Evolutionary conservation across 2,797 vertebrate genomes (phyloP).

Genomic region (Halcyon chelicuti): DNA sequence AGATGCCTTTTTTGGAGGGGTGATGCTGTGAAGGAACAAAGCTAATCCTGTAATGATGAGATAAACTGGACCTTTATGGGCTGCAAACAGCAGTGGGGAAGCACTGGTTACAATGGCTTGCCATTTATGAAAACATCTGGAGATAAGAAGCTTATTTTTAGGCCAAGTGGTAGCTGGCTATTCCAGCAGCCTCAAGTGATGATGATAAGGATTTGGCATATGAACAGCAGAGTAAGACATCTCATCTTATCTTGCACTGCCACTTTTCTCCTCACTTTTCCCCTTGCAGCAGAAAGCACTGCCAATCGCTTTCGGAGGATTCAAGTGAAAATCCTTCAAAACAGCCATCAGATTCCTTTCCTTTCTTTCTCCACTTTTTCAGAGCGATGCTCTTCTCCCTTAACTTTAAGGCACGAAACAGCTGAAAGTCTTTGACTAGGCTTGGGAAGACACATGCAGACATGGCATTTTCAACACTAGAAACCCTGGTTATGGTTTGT

Average conservation of each 20-base stretch:
- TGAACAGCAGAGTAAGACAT: background rate
- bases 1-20: background rate
- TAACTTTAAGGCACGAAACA: background rate
- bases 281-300: background rate
- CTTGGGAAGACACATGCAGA: background rate
- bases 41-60: background rate
- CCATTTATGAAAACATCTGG: constrained; percentile 23
- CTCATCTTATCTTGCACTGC: background rate
- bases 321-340: background rate
- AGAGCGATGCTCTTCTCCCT: background rate
- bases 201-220: background rate
- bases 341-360: background rate
- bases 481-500: background rate
- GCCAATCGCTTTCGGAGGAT: background rate
- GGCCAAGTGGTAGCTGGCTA: background rate
- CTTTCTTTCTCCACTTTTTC: background rate
- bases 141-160: constrained; percentile 40
- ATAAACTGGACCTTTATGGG: background rate
- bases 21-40: background rate
- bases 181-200: background rate
- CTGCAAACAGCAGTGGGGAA: constrained; percentile 11
- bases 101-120: background rate
- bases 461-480: background rate
- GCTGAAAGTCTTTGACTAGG: background rate
- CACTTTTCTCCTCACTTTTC: background rate